A percentile compares a stretch with the other conserved stretches of the same genome.
phyloP scores from a whole-genome alignment of 2,888 invertebrate species.

The Drosophila koepferae region DNA sequence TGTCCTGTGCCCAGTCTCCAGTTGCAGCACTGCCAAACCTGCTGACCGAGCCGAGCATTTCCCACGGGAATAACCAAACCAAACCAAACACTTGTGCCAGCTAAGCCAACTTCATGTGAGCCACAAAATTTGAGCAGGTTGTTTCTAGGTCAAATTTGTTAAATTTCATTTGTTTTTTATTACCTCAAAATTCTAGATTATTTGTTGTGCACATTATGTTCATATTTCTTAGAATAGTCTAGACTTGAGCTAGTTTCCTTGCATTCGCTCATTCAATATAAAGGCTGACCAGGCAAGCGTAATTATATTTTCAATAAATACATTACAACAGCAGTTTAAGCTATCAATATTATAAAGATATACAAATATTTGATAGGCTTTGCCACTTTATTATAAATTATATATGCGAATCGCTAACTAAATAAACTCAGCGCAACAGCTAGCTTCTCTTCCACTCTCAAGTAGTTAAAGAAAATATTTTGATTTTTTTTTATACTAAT shows the following conservation, averaged over 20 bases:
- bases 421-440: too few relatives aligned
- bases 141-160: conserved; percentile 16
- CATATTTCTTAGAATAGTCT: background rate
- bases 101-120: background rate
- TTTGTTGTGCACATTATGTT: background rate
- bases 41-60: conserved; percentile 59
- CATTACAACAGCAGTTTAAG: too few relatives aligned
- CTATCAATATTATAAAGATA: too few relatives aligned
- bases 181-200: background rate
- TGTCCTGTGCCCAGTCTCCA: background rate
- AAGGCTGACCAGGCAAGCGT: too few relatives aligned
- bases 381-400: background rate
- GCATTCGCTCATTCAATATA: too few relatives aligned
- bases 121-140: background rate
- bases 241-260: too few relatives aligned
- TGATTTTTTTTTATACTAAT: background rate
- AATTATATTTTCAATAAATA: too few relatives aligned
- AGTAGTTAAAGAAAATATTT: too few relatives aligned
- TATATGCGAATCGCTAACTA: too few relatives aligned
- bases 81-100: conserved; percentile 44
- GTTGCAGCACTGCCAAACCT: conserved; percentile 38
- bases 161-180: background rate
- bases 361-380: background rate
- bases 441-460: too few relatives aligned
- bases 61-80: conserved; percentile 50